Evolutionary conservation across 2,113 vertebrate genomes (phyloP).

Genomic region (Pelobates fuscus): DNA sequence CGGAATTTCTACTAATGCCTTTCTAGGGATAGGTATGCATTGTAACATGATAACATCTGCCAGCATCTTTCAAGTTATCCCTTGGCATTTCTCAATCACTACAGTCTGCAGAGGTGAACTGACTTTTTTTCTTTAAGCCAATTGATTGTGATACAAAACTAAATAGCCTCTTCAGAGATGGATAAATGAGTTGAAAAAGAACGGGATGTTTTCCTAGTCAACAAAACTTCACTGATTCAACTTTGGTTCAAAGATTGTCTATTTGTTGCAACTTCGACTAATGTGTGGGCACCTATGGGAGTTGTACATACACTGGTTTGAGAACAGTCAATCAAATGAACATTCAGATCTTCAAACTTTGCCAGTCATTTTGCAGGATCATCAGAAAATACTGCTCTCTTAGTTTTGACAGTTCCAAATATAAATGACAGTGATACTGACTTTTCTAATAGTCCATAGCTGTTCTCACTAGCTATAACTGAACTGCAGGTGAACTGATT

Average conservation of each 20-base stretch:
- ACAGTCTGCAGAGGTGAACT: constrained; percentile 18
- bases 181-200: constrained; percentile 6
- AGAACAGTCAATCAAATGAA: constrained; percentile 42
- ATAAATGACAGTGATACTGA: constrained; percentile 33
- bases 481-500: constrained; percentile 20
- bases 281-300: constrained; percentile 30
- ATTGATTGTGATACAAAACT: constrained; percentile 27
- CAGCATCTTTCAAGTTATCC: constrained; percentile 5
- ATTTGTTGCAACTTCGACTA: constrained; percentile 17
- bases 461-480: constrained; percentile 25
- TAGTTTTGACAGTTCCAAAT: constrained; percentile 36
- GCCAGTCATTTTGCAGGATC: constrained; percentile 38
- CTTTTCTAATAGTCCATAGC: constrained; percentile 23
- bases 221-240: constrained; percentile 21
- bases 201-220: neutral
- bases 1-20: neutral
- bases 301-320: constrained; percentile 11
- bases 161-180: constrained; percentile 8
- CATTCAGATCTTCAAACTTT: constrained; percentile 33
- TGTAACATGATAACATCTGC: constrained; percentile 10
- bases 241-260: constrained; percentile 16
- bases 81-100: constrained; percentile 31
- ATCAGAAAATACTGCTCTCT: constrained; percentile 32
- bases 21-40: constrained; percentile 4
- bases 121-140: constrained; percentile 24